Evolutionary conservation across 1,140 invertebrate species (phyloP).

Genomic region (Drosophila asahinai): DNA sequence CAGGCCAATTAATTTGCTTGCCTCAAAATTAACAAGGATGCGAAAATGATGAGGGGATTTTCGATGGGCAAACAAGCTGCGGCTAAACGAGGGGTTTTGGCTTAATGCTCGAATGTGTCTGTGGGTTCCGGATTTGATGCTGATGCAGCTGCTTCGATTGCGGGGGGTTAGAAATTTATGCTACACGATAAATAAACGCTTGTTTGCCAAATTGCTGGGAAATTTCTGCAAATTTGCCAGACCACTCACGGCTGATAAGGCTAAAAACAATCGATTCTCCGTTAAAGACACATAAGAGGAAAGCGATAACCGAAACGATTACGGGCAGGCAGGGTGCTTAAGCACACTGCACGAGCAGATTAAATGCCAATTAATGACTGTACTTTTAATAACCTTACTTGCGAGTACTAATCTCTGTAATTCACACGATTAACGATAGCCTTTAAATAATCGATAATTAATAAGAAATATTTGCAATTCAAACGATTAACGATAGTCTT

Average conservation of each 20-base stretch:
- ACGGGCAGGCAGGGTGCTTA: neutral
- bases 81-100: neutral
- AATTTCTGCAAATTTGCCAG: constrained; percentile 13
- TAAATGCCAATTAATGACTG: constrained; percentile 5
- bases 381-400: neutral
- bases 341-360: neutral
- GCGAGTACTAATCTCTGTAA: neutral
- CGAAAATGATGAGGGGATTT: constrained; percentile 15
- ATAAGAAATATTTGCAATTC: neutral
- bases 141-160: constrained; percentile 21
- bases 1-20: constrained; percentile 38
- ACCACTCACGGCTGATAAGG: neutral
- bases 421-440: neutral
- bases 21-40: constrained; percentile 38
- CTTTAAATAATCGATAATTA: neutral
- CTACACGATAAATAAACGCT: constrained; percentile 15
- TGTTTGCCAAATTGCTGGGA: constrained; percentile 15
- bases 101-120: neutral
- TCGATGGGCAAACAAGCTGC: constrained; percentile 21
- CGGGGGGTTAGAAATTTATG: constrained; percentile 9
- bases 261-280: constrained; percentile 1
- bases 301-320: constrained; percentile 6
- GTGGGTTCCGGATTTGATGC: neutral
- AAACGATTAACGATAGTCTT: neutral
- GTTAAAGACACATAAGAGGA: neutral